Conservation (phyloP, 2,797 vertebrate species). For the Kryptopterus vitreolus region DNA sequence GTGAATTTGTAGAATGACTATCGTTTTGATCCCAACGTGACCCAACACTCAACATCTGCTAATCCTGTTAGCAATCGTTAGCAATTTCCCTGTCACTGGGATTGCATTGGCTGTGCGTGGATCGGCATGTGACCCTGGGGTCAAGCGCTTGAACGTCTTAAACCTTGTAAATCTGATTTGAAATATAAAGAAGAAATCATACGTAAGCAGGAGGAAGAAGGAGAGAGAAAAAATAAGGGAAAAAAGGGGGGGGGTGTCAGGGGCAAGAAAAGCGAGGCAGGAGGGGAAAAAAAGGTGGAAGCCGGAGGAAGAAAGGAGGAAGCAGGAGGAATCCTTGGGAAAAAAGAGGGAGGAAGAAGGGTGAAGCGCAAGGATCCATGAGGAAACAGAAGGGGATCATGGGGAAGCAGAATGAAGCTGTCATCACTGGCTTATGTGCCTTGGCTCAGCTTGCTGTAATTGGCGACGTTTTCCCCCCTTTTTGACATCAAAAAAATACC, state of each 20-base stretch:
- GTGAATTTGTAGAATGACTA: too few species aligned
- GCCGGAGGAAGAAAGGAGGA: neutral
- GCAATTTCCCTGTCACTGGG: neutral
- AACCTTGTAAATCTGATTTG: slow-evolving; percentile 28
- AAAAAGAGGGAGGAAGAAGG: neutral
- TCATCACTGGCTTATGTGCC: slow-evolving; percentile 61
- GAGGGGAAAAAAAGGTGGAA: neutral
- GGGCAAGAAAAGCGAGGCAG: neutral
- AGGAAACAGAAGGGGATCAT: neutral
- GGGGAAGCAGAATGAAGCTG: slow-evolving; percentile 53
- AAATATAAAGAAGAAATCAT: slow-evolving; percentile 49
- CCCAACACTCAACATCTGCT: neutral
- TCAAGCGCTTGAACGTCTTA: slow-evolving; percentile 46
- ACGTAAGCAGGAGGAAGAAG: neutral
- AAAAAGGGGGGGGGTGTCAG: too few species aligned
- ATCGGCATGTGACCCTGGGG: slow-evolving; percentile 27
- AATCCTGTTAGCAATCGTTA: slow-evolving; percentile 29
- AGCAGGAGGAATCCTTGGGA: neutral
- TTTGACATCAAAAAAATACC: slow-evolving; percentile 57
- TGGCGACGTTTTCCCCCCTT: slow-evolving; percentile 61
- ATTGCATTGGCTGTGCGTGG: neutral
- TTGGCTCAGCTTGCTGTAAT: slow-evolving; percentile 77
- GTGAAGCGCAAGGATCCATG: neutral
- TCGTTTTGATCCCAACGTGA: neutral
- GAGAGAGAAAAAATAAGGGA: neutral